Evolutionary conservation across 2,888 invertebrate species (phyloP), one percentile per base, ranked within the genome.

Genomic region (Dromius quadrimaculatus): DNA sequence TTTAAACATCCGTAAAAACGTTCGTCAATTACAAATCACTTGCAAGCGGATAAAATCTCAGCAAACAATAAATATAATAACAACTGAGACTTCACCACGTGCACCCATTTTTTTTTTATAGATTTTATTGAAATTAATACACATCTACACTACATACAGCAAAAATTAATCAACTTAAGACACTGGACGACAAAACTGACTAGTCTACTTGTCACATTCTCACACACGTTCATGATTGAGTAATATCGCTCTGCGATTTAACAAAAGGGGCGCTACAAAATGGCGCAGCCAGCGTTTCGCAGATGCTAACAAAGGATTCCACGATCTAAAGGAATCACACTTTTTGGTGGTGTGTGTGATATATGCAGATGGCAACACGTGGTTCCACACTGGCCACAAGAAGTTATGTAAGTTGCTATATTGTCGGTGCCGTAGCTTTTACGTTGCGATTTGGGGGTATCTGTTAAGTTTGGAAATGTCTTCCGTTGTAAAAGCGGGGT

Each of bases 301-400:
- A 72, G 47, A 63, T 72, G 81, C 82, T 84, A 85, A 80, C 84
- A 85, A 73, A 84, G 78, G 74, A 85, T 84, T 71, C 83, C 84
- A 73, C 85, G 79, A 76, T 84, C 84, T 66, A 83, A 79, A 43
- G 81, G 79, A 72, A 84, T 83, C 63, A 83, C 80, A 69, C 81
- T 79, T 71, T 79, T 81, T 71, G 82, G 80, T 72, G 83, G 80
- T 64, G 82, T 78, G 77, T 83, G 82, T 73, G 82, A 77, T 69
- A 81, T 75, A 76, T 82, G 83, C 43, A 74, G 72, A 59, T 76
- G 74, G 72, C 84, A 79, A 76, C 84, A 84, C 36, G 82, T 80
- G 47, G 83, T 79, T 66, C 83, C 84, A 75, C 84, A 84, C 75
- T 84, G 83, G 71, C 83, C 78, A 78, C 84, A 84, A 6, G 72